Base-by-base conservation (phyloP, 2,888 invertebrate genomes). In the Tenthredo scrophulariae region DNA sequence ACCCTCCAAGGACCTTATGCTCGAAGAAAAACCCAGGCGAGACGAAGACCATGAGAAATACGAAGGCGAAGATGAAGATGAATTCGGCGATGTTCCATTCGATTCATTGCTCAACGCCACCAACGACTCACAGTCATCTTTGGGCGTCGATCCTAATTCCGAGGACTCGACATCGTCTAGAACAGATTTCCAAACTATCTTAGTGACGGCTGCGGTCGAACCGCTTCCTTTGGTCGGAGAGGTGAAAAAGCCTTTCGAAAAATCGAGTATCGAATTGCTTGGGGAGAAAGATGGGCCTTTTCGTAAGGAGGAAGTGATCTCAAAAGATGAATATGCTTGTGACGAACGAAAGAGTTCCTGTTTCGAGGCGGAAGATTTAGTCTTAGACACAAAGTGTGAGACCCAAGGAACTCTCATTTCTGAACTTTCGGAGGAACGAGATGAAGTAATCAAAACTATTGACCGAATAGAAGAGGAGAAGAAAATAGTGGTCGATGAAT, bases 61-160 rank as follows among this genome's bases (percentile, higher is more conserved):
- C 18, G 65, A 77, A 22, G 74, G 15, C 13, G 2, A 70, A 22
- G 18, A 74, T 54, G 67, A 75, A 43, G 88, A 88, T 33, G 86
- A 87, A n/a, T 88, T 88, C 43, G 87, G 87, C 15, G 87, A 88
- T 7, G 74, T 86, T 84, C 87, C 87, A 18, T 88, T 88, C 40
- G 84, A 85, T 13, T 87, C 88, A 13, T 43, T 88, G 10, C 67
- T 86, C 43, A 84, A 67, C 43, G 9, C 29, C 54, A n/a, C 29
- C 37, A 29, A 50, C 40, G 62, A 62, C 9, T 26, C 43, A 13
- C 7, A 62, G 13, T 18, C 37, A 4, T 62, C 58, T n/a, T 40
- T 70, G 22, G 15, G 43, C 46, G 29, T 50, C 13, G 83, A 43
- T 26, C 50, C 29, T 6, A n/a, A n/a, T n/a, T 83, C 83, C 29